Evolutionary conservation across 2,797 vertebrate species (phyloP).

Genomic region (Sus cebifrons): DNA sequence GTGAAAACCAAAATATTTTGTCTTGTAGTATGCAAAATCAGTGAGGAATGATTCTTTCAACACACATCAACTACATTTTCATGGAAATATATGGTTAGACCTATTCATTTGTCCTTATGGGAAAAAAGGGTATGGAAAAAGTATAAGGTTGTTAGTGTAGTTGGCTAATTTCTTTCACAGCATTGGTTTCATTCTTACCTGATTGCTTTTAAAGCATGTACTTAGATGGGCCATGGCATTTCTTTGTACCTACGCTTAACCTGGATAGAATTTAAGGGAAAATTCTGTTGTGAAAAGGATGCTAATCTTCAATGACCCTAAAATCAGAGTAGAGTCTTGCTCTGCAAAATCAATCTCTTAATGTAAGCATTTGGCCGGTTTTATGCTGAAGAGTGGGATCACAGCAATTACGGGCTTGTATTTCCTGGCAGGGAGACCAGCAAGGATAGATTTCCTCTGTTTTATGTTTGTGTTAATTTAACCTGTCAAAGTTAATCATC

Average conservation of each 20-base stretch:
- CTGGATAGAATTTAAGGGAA: slow-evolving; percentile 43
- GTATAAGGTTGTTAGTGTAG: not conserved
- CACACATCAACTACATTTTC: not conserved
- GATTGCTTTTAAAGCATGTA: slow-evolving; percentile 1
- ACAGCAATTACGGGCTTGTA: slow-evolving; percentile 76
- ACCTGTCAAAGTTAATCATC: slow-evolving; percentile 83
- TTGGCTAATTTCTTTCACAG: not conserved
- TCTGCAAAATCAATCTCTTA: slow-evolving; percentile 70
- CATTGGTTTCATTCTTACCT: not conserved
- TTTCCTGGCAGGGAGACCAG: slow-evolving; percentile 80
- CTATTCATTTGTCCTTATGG: not conserved
- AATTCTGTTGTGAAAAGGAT: slow-evolving; percentile 32
- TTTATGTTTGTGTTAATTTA: slow-evolving; percentile 85
- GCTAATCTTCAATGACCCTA: slow-evolving; percentile 46
- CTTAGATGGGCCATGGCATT: not conserved
- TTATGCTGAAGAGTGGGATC: slow-evolving; percentile 77
- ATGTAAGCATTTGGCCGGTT: slow-evolving; percentile 53
- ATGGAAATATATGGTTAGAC: not conserved
- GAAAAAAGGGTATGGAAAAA: too few relatives aligned
- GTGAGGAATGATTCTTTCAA: not conserved
- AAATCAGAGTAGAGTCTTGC: slow-evolving; percentile 61
- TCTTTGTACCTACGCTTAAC: slow-evolving; percentile 40
- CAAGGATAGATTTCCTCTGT: slow-evolving; percentile 80
- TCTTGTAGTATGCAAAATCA: not conserved
- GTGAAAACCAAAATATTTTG: not conserved